phyloP scores from a whole-genome alignment of 2,888 invertebrate genomes.

The Dexiosoma caninum region DNA sequence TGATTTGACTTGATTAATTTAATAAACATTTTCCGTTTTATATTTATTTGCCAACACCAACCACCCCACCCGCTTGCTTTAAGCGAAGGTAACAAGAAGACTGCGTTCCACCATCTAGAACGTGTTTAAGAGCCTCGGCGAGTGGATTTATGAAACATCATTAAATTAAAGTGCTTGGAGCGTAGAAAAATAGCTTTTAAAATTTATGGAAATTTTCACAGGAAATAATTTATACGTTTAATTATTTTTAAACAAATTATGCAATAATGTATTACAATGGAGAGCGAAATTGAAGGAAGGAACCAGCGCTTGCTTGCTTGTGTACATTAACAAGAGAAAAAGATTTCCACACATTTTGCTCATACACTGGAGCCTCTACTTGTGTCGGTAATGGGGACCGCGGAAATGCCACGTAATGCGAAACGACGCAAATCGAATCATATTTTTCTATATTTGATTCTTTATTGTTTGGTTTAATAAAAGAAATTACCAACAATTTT shows the following conservation, averaged over 20 bases:
- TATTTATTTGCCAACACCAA: slow-evolving; percentile 13
- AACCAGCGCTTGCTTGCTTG: no score
- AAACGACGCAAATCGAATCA: no score
- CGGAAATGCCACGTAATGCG: no score
- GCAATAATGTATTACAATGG: no score
- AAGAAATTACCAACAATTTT: no score
- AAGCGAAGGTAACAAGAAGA: background rate
- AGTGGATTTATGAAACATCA: slow-evolving; percentile 36
- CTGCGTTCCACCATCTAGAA: background rate
- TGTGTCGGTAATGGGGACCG: no score
- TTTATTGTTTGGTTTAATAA: no score
- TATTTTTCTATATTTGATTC: no score
- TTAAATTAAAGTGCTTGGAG: slow-evolving; percentile 29
- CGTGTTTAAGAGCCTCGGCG: slow-evolving; percentile 14
- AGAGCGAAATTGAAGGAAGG: background rate
- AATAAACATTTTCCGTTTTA: slow-evolving; percentile 57
- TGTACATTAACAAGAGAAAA: no score
- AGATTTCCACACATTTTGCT: no score
- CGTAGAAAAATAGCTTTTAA: slow-evolving; percentile 2
- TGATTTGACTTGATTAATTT: slow-evolving; percentile 63
- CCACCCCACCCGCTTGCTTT: background rate
- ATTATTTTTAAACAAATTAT: background rate
- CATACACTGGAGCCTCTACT: no score
- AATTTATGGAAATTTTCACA: slow-evolving; percentile 7
- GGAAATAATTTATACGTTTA: background rate